These are phyloP conservation scores for Labeo calbasu DNA, from an alignment of 2,797 vertebrate genomes.

Conservation along the genomic window DNA sequence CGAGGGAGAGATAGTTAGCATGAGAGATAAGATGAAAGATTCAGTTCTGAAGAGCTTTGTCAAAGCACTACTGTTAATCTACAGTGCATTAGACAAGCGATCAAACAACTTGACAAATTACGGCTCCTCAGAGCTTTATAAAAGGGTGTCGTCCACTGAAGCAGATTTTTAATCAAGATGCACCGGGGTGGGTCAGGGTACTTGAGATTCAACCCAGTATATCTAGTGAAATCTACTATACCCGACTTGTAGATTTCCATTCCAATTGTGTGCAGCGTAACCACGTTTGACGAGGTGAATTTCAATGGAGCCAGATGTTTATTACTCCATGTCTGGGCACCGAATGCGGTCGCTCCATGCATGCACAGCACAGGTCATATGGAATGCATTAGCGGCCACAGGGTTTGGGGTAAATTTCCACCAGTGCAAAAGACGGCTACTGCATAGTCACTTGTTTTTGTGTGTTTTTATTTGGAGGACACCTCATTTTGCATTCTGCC, in stretches of 20 bases:
- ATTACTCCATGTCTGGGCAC: slow-evolving; percentile 36
- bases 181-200: slow-evolving; percentile 10
- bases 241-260: slow-evolving; percentile 10
- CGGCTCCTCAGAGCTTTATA: slow-evolving; percentile 12
- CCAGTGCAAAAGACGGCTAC: slow-evolving; percentile 1
- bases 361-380: slow-evolving; percentile 35
- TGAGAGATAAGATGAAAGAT: slow-evolving; percentile 51
- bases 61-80: slow-evolving; percentile 43
- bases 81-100: slow-evolving; percentile 34
- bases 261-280: slow-evolving; percentile 6
- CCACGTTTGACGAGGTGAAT: slow-evolving; percentile 33
- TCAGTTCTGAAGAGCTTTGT: slow-evolving; percentile 42
- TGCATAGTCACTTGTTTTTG: background rate
- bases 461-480: slow-evolving; percentile 23
- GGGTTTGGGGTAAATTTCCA: slow-evolving; percentile 28
- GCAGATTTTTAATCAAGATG: slow-evolving; percentile 40
- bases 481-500: slow-evolving; percentile 27
- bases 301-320: slow-evolving; percentile 44
- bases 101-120: slow-evolving; percentile 23
- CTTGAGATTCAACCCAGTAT: background rate
- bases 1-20: slow-evolving; percentile 31
- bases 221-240: background rate
- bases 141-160: background rate
- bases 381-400: slow-evolving; percentile 33
- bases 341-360: slow-evolving; percentile 17